A percentile compares a stretch with the other conserved stretches of the same genome.
Conservation (phyloP, 2,888 invertebrate species). For the Leptinotarsa haldemani region DNA sequence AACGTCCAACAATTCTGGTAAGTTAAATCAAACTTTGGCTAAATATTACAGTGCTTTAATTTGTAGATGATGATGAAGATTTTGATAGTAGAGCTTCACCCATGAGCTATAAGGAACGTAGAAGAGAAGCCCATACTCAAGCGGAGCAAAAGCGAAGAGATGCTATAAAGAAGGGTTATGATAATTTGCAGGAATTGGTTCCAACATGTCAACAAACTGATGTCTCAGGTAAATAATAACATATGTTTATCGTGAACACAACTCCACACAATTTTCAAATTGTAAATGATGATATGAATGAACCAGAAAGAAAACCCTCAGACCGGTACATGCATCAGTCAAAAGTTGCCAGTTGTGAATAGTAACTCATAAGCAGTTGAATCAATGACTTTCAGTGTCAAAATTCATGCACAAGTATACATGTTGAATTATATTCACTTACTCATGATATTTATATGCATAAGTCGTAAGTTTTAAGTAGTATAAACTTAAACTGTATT, state of each 20-base stretch:
- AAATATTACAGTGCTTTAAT: not conserved
- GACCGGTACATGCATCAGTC: no score
- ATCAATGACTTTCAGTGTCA: not conserved
- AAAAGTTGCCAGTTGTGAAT: no score
- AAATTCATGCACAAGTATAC: not conserved
- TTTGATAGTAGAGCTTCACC: constrained; percentile 72
- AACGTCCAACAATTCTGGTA: constrained; percentile 34
- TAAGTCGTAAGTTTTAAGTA: no score
- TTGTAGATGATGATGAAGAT: constrained; percentile 71
- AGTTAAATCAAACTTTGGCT: not conserved
- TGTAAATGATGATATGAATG: no score
- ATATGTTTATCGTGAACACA: not conserved
- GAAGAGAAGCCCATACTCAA: constrained; percentile 94
- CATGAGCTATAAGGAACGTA: constrained; percentile 90
- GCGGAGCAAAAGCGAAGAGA: constrained; percentile 97
- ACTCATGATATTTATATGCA: no score
- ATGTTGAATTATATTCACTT: not conserved
- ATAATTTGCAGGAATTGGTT: constrained; percentile 90
- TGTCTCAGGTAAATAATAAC: constrained; percentile 71
- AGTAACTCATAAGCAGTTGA: no score
- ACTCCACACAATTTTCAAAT: not conserved
- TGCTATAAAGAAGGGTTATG: constrained; percentile 97
- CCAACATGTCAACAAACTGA: constrained; percentile 95
- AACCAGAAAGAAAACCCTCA: no score
- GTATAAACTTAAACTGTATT: no score